Conservation (phyloP, 2,888 invertebrate genomes). For the Drosophila siamana region DNA sequence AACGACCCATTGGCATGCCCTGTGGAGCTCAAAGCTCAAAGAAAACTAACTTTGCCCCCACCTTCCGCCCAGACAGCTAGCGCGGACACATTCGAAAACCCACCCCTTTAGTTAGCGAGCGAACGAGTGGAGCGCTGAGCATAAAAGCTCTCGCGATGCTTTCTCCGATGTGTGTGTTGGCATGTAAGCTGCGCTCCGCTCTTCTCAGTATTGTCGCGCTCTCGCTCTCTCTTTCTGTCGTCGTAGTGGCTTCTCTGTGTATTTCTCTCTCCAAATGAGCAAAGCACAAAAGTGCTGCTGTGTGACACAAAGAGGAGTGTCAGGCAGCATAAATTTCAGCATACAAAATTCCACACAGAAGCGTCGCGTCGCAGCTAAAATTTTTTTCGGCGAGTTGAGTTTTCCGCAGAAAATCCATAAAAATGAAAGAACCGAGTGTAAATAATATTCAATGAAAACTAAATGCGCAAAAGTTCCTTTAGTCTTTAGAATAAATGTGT, state of each 20-base stretch:
- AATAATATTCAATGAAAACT: conserved; percentile 65
- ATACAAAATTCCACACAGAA: conserved; percentile 72
- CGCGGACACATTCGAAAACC: conserved; percentile 44
- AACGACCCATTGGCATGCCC: conserved; percentile 22
- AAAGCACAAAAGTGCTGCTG: conserved; percentile 49
- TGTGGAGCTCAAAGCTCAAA: conserved; percentile 48
- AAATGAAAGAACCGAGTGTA: conserved; percentile 65
- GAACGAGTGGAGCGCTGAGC: conserved; percentile 21
- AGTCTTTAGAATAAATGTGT: conserved; percentile 52
- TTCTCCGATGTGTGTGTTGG: conserved; percentile 60
- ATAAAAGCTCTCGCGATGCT: conserved; percentile 48
- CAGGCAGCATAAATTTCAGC: conserved; percentile 79
- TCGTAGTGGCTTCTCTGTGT: conserved; percentile 15
- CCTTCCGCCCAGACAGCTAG: background rate
- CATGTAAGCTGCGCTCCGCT: conserved; percentile 57
- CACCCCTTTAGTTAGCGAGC: conserved; percentile 47
- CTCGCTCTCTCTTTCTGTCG: conserved; percentile 15
- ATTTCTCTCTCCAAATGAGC: conserved; percentile 34
- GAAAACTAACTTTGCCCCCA: conserved; percentile 48
- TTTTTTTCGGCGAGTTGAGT: conserved; percentile 70
- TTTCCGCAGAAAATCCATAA: conserved; percentile 71
- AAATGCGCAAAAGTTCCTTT: conserved; percentile 74
- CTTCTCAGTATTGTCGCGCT: conserved; percentile 34
- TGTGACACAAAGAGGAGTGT: conserved; percentile 79
- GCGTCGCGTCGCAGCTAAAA: conserved; percentile 70